Conservation (phyloP, 2,888 invertebrate genomes). For the Tinea pellionella region DNA sequence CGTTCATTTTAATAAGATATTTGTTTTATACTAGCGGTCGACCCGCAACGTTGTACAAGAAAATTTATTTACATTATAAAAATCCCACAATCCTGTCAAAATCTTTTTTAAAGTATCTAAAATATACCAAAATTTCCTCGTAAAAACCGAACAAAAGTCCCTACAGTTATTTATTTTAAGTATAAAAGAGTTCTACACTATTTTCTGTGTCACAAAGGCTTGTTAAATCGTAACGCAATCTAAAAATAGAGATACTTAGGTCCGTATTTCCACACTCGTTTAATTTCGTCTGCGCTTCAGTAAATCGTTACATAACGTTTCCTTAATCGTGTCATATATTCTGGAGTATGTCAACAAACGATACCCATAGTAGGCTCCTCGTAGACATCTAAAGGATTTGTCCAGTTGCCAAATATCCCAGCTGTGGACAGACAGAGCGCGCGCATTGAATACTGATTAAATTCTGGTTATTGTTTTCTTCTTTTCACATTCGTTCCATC, state of each 20-base stretch:
- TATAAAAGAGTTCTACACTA: too few species aligned
- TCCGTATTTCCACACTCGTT: neutral
- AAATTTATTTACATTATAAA: too few species aligned
- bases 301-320: neutral
- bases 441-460: constrained; percentile 59
- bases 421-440: constrained; percentile 44
- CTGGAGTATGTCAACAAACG: constrained; percentile 2
- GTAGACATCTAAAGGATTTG: constrained; percentile 31
- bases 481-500: constrained; percentile 49
- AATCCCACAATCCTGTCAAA: too few species aligned
- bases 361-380: constrained; percentile 12
- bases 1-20: neutral
- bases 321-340: neutral
- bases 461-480: constrained; percentile 54
- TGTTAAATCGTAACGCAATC: neutral
- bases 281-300: neutral
- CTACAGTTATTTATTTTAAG: too few species aligned
- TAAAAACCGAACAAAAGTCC: too few species aligned
- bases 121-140: too few species aligned
- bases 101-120: too few species aligned
- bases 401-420: constrained; percentile 59
- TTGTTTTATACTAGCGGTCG: neutral
- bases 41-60: too few species aligned
- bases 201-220: neutral
- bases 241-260: neutral